Evolutionary conservation across 1,140 invertebrate species (phyloP).

Genomic region (Protaetia brevitarsis): DNA sequence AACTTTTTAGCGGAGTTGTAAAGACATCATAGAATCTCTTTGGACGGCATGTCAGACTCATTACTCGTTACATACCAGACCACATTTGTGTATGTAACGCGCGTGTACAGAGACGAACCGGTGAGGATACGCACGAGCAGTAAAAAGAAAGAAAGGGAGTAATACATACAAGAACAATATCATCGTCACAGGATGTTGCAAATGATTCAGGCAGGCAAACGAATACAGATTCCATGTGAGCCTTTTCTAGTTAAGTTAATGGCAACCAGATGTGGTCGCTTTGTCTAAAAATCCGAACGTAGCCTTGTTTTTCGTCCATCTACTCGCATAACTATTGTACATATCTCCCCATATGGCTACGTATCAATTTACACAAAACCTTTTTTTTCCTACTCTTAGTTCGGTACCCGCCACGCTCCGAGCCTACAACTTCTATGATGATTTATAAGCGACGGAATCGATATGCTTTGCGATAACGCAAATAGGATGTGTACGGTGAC

Average conservation of each 20-base stretch:
- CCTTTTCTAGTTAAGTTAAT: constrained; percentile 30
- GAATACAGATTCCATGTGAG: constrained; percentile 20
- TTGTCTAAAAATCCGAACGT: constrained; percentile 33
- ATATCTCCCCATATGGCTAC: constrained; percentile 30
- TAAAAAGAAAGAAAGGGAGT: not conserved
- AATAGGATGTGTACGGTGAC: too few relatives aligned
- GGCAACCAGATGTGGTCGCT: constrained; percentile 33
- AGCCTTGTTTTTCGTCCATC: constrained; percentile 27
- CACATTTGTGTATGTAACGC: too few relatives aligned
- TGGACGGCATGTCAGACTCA: too few relatives aligned
- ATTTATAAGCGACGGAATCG: not conserved
- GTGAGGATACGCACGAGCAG: not conserved
- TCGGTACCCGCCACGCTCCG: not conserved
- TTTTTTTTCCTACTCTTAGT: constrained; percentile 1
- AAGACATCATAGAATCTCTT: too few relatives aligned
- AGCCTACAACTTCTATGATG: not conserved
- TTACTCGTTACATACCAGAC: too few relatives aligned
- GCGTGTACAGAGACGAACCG: not conserved
- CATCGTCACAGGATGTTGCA: constrained; percentile 18
- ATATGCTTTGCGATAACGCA: too few relatives aligned
- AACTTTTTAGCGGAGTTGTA: too few relatives aligned
- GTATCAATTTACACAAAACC: constrained; percentile 31
- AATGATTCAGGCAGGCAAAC: constrained; percentile 21
- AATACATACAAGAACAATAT: not conserved
- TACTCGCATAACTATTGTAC: constrained; percentile 35